Percentiles rank a stretch among this genome's conserved stretches.
Evolutionary conservation across 2,113 vertebrate species (phyloP).

Genomic region (Ursus arctos): DNA sequence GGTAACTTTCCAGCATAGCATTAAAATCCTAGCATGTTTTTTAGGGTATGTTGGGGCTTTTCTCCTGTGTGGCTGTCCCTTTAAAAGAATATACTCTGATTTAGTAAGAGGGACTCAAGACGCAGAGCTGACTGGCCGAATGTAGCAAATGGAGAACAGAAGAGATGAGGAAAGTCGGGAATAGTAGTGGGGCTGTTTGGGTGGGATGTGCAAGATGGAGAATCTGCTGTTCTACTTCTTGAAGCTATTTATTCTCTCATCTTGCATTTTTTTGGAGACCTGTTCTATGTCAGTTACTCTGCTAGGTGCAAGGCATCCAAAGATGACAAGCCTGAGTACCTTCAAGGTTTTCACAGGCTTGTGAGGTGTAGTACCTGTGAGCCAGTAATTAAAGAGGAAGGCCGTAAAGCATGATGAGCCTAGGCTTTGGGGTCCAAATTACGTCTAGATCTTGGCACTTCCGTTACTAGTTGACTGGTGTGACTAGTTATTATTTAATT

Average conservation of each 20-base stretch:
- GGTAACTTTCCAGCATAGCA: neutral
- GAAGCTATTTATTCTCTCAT: neutral
- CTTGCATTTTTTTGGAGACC: neutral
- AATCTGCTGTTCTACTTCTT: neutral
- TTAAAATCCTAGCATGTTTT: conserved; percentile 29
- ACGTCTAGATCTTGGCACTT: conserved; percentile 23
- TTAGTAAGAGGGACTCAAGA: conserved; percentile 36
- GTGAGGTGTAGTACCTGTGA: neutral
- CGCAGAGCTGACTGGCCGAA: neutral
- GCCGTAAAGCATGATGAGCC: neutral
- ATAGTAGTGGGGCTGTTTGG: neutral
- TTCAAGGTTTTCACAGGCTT: neutral
- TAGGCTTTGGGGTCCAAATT: neutral
- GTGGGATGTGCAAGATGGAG: neutral
- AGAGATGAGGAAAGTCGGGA: neutral
- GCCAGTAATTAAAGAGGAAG: neutral
- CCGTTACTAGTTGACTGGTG: neutral
- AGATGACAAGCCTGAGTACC: neutral
- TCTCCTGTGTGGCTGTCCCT: neutral
- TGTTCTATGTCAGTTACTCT: neutral
- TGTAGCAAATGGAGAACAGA: neutral
- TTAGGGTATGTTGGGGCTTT: neutral
- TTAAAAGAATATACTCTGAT: conserved; percentile 24
- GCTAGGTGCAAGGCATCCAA: neutral
- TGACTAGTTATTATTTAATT: neutral